These are phyloP conservation scores for Petrolisthes cinctipes DNA, from an alignment of 2,888 invertebrate genomes.

Conservation along the genomic window DNA sequence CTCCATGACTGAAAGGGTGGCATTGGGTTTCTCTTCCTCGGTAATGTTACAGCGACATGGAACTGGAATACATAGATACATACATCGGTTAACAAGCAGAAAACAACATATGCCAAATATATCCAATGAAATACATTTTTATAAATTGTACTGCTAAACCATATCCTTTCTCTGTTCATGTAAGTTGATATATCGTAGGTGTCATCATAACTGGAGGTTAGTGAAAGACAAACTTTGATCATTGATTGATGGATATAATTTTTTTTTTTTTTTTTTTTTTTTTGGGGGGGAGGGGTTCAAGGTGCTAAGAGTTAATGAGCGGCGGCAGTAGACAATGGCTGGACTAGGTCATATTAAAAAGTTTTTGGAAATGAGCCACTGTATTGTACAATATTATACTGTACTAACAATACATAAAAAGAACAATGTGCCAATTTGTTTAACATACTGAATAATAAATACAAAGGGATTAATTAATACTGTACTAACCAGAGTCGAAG, in stretches of 20 bases:
- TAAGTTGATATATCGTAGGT: neutral
- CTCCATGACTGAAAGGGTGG: conserved; percentile 21
- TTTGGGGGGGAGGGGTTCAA: too few species aligned
- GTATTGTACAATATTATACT: too few species aligned
- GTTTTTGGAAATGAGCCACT: too few species aligned
- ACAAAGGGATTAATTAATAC: too few species aligned
- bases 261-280: too few species aligned
- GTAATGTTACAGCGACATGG: conserved; percentile 56
- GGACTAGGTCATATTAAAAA: too few species aligned
- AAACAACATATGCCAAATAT: too few species aligned
- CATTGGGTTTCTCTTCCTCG: conserved; percentile 20
- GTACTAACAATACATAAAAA: neutral
- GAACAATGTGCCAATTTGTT: neutral
- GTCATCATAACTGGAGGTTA: neutral
- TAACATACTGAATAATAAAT: neutral
- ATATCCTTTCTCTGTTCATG: neutral
- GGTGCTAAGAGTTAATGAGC: too few species aligned
- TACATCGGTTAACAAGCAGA: too few species aligned
- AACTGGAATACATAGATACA: conserved; percentile 19
- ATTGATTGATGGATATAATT: too few species aligned
- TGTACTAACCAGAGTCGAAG: conserved; percentile 77
- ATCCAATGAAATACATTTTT: neutral
- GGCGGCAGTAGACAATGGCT: too few species aligned
- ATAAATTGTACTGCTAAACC: neutral
- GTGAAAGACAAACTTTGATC: neutral